Evolutionary conservation across 2,113 vertebrate genomes (phyloP).

Genomic region (Laticauda laticaudata): DNA sequence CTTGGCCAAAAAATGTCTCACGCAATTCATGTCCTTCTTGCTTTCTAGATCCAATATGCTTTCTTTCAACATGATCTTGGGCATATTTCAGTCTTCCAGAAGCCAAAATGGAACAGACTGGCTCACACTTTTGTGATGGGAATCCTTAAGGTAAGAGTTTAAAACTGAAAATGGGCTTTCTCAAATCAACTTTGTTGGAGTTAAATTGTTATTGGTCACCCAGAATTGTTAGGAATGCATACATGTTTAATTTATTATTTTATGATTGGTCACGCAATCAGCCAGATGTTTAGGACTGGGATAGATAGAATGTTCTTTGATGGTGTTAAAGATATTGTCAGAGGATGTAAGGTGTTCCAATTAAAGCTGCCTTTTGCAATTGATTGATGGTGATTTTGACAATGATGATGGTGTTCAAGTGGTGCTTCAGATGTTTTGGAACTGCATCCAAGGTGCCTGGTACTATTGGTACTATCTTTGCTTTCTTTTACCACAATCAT

Average conservation of each 20-base stretch:
- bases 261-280: background rate
- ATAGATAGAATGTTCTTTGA: background rate
- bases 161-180: background rate
- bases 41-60: constrained; percentile 63
- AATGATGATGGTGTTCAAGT: background rate
- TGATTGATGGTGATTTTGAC: background rate
- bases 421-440: background rate
- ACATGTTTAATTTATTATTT: background rate
- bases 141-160: constrained; percentile 66
- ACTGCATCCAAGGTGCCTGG: background rate
- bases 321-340: background rate
- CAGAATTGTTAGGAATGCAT: background rate
- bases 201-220: background rate
- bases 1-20: background rate
- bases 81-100: constrained; percentile 67
- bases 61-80: constrained; percentile 74
- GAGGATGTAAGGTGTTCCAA: background rate
- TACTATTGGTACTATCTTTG: background rate
- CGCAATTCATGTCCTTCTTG: background rate
- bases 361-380: background rate
- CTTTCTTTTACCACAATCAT: background rate
- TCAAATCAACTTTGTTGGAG: background rate
- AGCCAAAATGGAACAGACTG: constrained; percentile 66
- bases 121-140: constrained; percentile 70
- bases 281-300: background rate